A percentile compares a stretch with the other conserved stretches of the same genome.
phyloP scores from a whole-genome alignment of 2,113 vertebrate species.

The Stomatorhinus ivindoensis region DNA sequence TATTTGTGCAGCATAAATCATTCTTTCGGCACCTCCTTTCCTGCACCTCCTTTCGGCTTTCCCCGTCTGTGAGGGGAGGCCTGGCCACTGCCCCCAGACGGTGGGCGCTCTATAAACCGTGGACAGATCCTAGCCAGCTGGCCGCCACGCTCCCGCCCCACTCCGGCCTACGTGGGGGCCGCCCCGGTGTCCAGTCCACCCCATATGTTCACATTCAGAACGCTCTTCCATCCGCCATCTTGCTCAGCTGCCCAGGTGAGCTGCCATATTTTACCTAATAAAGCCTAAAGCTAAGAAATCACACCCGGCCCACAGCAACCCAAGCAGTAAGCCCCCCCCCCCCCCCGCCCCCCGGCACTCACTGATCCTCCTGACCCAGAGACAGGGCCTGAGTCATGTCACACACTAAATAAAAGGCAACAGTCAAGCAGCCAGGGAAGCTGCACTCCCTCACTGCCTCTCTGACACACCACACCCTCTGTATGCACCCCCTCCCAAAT shows the following conservation, averaged over 20 bases:
- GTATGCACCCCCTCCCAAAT: not conserved
- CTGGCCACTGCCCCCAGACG: conserved; percentile 25
- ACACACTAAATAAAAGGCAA: not conserved
- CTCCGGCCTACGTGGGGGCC: not conserved
- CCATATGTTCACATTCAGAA: not conserved
- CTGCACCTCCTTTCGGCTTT: conserved; percentile 30
- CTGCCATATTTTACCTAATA: not conserved
- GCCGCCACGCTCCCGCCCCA: conserved; percentile 6
- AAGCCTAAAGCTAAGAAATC: not conserved
- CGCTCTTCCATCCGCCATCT: not conserved
- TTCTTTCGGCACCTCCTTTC: conserved; percentile 37
- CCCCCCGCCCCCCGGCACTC: not conserved
- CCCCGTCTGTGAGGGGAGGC: conserved; percentile 33
- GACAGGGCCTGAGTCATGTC: not conserved
- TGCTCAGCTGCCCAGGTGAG: not conserved
- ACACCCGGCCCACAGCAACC: not conserved
- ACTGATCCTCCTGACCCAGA: not conserved
- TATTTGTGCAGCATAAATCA: conserved; percentile 43
- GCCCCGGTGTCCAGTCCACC: not conserved
- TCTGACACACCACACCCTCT: not conserved
- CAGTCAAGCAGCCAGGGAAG: not conserved
- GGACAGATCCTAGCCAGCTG: conserved; percentile 40
- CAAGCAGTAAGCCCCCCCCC: not conserved
- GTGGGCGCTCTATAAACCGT: conserved; percentile 39
- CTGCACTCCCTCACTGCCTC: not conserved